These are phyloP conservation scores for Camponotus fellah DNA, from an alignment of 2,888 invertebrate species.

Conservation along the genomic window DNA sequence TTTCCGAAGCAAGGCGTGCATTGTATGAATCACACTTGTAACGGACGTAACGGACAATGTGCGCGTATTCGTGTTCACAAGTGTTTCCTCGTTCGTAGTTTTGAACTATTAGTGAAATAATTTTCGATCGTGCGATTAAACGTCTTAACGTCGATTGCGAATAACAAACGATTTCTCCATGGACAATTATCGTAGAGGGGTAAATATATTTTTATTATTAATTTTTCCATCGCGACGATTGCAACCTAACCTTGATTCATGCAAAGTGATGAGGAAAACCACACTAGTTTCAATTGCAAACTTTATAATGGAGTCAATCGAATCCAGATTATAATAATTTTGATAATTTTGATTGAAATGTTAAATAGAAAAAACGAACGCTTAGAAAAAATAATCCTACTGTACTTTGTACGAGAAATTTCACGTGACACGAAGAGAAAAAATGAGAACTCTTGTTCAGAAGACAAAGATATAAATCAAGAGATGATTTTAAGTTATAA, in stretches of 20 bases:
- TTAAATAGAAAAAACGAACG: neutral
- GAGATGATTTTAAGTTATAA: neutral
- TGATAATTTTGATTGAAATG: neutral
- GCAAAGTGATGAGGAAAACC: neutral
- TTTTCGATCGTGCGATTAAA: neutral
- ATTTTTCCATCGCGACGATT: neutral
- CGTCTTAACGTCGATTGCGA: neutral
- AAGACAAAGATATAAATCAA: neutral
- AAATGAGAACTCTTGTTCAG: neutral
- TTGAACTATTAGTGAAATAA: neutral
- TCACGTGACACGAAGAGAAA: neutral
- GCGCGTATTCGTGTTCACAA: neutral
- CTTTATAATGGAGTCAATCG: neutral
- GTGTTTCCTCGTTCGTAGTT: neutral
- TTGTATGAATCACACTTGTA: slow-evolving; percentile 21
- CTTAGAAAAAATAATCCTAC: neutral
- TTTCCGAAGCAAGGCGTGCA: slow-evolving; percentile 10
- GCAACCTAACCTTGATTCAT: slow-evolving; percentile 58
- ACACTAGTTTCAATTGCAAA: neutral
- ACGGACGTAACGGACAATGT: neutral
- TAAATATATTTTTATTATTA: neutral
- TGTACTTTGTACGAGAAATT: neutral
- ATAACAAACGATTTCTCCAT: neutral
- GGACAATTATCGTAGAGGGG: slow-evolving; percentile 37
- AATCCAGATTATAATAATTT: neutral